Evolutionary conservation across 2,113 vertebrate species (phyloP), one percentile per base, ranked within the genome.

Genomic region (Chionis minor): DNA sequence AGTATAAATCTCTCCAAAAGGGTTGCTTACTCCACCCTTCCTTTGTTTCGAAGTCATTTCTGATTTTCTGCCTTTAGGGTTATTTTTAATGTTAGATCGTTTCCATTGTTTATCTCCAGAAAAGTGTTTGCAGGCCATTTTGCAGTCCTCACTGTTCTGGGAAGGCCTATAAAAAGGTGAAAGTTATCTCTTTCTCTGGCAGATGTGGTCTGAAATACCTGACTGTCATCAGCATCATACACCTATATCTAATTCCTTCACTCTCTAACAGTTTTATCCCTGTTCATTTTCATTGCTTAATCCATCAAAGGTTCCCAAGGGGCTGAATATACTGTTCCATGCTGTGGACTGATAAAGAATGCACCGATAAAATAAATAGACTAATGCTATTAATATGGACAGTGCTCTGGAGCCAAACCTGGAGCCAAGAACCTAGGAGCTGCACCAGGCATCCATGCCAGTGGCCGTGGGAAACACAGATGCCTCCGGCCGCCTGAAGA

Each of bases 31-130:
- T 91, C 94, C 92, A 95, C 97, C 91, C 92, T 94, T 96, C 91
- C 95, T 96, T 94, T 97, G 89, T 95, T 96, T 95, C 63, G 3
- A 73, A 91, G 73, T n/a, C 0, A 2, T 92, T 96, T 95, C 54
- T 94, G 81, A 75, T 71, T 94, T 90, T 94, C 94, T 89, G 81
- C 62, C 67, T 87, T 92, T 73, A 56, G 61, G 17, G 78, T 89
- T 95, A 95, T 92, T 97, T 96, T 95, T 90, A 82, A 85, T 91
- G 81, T 88, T 92, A 95, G 66, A 58, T 90, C 12, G 88, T 90
- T 95, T 93, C 89, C 66, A 97, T 88, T 95, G 94, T 96, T 97
- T 94, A 78, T 91, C 74, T 96, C 51, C 89, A 96, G 49, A 92
- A 70, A 88, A 91, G 58, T 33, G 51, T 78, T 95, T 94, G 51